Conservation (phyloP, 2,797 vertebrate genomes). For the Acestrorhynchus altus region DNA sequence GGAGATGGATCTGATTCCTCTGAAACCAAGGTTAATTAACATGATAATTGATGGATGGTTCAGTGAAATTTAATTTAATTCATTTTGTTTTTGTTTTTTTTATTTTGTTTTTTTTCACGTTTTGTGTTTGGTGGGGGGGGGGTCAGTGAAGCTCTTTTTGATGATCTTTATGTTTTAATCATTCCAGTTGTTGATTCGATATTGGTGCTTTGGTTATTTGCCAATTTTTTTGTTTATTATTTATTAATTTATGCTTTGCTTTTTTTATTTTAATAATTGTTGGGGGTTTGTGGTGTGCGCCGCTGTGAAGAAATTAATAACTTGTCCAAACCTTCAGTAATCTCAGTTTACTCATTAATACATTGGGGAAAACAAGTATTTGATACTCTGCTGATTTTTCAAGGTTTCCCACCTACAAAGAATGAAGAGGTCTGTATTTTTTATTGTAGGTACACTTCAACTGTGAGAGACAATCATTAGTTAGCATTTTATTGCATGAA, state of each 20-base stretch:
- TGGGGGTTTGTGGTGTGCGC: neutral
- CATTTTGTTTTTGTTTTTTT: constrained; percentile 53
- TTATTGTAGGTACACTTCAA: too few species aligned
- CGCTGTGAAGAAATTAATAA: constrained; percentile 8
- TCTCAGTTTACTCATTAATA: neutral
- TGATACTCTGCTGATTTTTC: neutral
- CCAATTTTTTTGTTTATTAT: constrained; percentile 1
- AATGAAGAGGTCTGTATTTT: too few species aligned
- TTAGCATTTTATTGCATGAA: too few species aligned
- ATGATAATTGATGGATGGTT: constrained; percentile 56
- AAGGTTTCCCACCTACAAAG: too few species aligned
- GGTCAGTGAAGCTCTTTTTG: constrained; percentile 24
- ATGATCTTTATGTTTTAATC: constrained; percentile 20
- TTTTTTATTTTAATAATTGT: neutral
- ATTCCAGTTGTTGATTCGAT: constrained; percentile 39
- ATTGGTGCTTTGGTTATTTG: constrained; percentile 6
- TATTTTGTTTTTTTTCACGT: constrained; percentile 60
- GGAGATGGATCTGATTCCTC: constrained; percentile 20
- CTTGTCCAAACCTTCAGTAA: constrained; percentile 19
- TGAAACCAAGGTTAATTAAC: constrained; percentile 41
- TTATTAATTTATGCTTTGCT: constrained; percentile 43
- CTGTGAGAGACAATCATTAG: too few species aligned
- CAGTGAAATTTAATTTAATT: too few species aligned
- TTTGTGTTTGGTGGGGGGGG: neutral
- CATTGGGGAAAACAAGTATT: too few species aligned